Conservation (phyloP, 1,140 invertebrate genomes). For the Procambarus virginalis region DNA sequence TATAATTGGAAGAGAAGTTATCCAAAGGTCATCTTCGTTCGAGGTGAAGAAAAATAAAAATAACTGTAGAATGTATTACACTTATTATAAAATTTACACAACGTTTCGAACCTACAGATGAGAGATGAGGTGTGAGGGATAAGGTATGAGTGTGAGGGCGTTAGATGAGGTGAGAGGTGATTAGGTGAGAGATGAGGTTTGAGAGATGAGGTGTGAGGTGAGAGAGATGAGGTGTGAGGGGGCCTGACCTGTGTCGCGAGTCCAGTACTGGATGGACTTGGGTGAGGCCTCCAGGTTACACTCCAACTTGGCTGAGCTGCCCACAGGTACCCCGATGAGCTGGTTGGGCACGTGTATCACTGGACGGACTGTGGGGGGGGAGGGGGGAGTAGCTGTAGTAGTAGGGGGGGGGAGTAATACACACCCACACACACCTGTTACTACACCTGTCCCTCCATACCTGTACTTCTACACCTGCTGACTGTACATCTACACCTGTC, state of each 20-base stretch:
- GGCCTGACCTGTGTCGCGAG: conserved; percentile 71
- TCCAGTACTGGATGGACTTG: conserved; percentile 75
- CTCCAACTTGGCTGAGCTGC: conserved; percentile 73
- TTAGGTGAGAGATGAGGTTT: not conserved
- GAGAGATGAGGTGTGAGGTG: too few species aligned
- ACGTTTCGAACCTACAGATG: too few species aligned
- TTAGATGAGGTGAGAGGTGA: not conserved
- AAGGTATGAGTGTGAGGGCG: too few species aligned
- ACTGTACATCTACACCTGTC: not conserved
- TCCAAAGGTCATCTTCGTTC: too few species aligned
- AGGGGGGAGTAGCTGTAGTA: not conserved
- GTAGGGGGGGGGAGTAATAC: too few species aligned
- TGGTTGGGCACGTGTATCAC: conserved; percentile 75
- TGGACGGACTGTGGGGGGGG: conserved; percentile 63
- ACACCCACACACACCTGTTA: not conserved
- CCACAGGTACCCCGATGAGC: conserved; percentile 73
- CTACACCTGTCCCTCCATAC: not conserved
- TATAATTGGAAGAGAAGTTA: too few species aligned
- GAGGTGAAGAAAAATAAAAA: too few species aligned
- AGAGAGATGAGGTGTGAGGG: not conserved
- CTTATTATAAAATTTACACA: too few species aligned
- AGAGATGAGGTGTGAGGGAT: too few species aligned
- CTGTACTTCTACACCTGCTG: too few species aligned
- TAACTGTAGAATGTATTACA: too few species aligned
- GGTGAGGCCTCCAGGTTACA: conserved; percentile 76